Percentiles rank a stretch among this genome's conserved stretches.
phyloP scores from a whole-genome alignment of 1,140 invertebrate species.

The Pomacea maculata region DNA sequence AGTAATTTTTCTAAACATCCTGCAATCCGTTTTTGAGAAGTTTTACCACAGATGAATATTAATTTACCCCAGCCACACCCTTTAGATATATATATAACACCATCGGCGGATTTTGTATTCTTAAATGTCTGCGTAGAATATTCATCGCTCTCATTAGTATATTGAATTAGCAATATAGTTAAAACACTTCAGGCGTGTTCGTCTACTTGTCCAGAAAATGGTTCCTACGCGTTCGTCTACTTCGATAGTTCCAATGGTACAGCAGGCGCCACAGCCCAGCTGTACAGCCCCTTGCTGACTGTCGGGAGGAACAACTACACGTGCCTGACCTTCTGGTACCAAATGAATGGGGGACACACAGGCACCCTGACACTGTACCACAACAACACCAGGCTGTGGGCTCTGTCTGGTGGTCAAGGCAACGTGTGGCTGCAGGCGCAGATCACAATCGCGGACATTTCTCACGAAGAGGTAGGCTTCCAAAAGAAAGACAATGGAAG shows the following conservation, averaged over 20 bases:
- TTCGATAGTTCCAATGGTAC: slow-evolving; percentile 34
- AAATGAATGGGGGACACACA: slow-evolving; percentile 60
- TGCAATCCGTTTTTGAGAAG: too few relatives aligned
- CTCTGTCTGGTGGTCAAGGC: slow-evolving; percentile 45
- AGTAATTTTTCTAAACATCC: too few relatives aligned
- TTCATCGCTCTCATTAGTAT: too few relatives aligned
- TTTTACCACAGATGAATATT: too few relatives aligned
- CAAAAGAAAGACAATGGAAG: too few relatives aligned
- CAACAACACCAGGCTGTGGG: slow-evolving; percentile 42
- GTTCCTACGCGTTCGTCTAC: slow-evolving; percentile 50
- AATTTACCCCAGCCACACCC: neutral
- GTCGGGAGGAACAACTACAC: slow-evolving; percentile 24
- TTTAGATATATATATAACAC: neutral
- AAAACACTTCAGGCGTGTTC: neutral
- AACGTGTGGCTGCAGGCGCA: slow-evolving; percentile 50
- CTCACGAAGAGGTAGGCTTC: too few relatives aligned
- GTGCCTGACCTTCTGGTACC: slow-evolving; percentile 60
- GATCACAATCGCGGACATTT: slow-evolving; percentile 20
- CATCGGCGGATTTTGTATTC: neutral
- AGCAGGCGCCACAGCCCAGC: slow-evolving; percentile 45
- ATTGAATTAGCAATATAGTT: too few relatives aligned
- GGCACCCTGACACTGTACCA: slow-evolving; percentile 61
- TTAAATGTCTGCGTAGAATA: neutral
- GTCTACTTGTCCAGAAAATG: slow-evolving; percentile 22
- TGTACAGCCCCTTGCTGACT: slow-evolving; percentile 47